These are phyloP conservation scores for Meleagris gallopavo DNA, from an alignment of 2,113 vertebrate species.

Conservation along the genomic window DNA sequence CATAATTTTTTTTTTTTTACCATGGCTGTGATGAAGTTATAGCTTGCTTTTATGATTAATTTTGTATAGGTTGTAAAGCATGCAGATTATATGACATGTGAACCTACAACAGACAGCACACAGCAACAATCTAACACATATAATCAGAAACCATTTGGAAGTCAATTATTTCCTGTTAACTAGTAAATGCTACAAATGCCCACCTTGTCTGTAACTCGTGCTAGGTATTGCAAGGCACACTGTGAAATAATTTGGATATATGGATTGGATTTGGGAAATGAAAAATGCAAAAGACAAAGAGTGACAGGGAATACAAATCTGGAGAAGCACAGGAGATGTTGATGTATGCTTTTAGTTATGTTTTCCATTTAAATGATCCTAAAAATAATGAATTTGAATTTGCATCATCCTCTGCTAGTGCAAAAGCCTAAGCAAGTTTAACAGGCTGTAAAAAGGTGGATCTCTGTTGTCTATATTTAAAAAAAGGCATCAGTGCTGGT, in stretches of 20 bases:
- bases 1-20: constrained; percentile 69
- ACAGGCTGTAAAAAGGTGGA: neutral
- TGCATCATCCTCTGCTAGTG: neutral
- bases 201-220: neutral
- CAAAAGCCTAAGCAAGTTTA: neutral
- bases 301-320: neutral
- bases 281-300: neutral
- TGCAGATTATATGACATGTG: constrained; percentile 18
- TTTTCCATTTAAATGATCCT: neutral
- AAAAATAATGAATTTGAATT: neutral
- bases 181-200: neutral
- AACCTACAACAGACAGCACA: constrained; percentile 1
- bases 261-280: neutral
- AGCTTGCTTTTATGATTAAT: constrained; percentile 62
- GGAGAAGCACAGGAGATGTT: neutral
- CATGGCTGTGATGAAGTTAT: constrained; percentile 68
- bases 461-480: neutral
- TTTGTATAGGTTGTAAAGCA: constrained; percentile 67
- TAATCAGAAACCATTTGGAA: constrained; percentile 5
- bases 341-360: neutral
- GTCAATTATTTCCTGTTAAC: constrained; percentile 34
- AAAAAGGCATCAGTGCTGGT: neutral
- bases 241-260: neutral
- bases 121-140: neutral
- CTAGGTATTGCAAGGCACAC: neutral